A percentile compares a stretch with the other conserved stretches of the same genome.
Conservation (phyloP, 2,797 vertebrate genomes). For the Acridotheres tristis region DNA sequence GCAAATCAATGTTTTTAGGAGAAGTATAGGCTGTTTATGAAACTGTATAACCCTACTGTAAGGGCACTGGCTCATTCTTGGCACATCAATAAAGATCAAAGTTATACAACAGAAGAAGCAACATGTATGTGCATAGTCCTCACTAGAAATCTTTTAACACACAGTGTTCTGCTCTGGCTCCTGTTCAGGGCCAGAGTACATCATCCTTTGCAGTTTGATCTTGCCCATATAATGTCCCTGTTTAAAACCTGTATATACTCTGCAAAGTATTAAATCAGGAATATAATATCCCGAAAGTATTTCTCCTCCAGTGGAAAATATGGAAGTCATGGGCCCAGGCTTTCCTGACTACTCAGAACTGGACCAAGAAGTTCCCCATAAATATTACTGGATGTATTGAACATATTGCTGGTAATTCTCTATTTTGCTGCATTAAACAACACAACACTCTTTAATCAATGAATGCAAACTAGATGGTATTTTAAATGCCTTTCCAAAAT, state of each 20-base stretch:
- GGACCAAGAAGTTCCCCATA: neutral
- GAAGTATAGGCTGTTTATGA: neutral
- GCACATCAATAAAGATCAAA: neutral
- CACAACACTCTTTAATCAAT: neutral
- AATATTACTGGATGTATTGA: neutral
- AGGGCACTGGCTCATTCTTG: neutral
- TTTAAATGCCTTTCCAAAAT: neutral
- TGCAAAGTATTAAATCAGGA: neutral
- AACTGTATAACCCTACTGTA: neutral
- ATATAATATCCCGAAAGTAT: neutral
- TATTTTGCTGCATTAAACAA: neutral
- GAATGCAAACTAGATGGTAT: neutral
- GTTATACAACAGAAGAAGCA: neutral
- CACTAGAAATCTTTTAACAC: neutral
- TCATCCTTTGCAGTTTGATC: neutral
- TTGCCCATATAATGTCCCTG: neutral
- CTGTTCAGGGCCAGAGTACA: neutral
- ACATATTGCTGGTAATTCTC: neutral
- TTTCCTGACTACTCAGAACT: neutral
- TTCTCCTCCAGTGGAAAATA: neutral
- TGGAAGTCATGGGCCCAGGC: neutral
- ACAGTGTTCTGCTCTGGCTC: neutral
- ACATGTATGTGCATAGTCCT: rapidly evolving
- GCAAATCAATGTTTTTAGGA: neutral
- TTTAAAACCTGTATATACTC: neutral